phyloP scores from a whole-genome alignment of 2,888 invertebrate species.

The Acleris literana region DNA sequence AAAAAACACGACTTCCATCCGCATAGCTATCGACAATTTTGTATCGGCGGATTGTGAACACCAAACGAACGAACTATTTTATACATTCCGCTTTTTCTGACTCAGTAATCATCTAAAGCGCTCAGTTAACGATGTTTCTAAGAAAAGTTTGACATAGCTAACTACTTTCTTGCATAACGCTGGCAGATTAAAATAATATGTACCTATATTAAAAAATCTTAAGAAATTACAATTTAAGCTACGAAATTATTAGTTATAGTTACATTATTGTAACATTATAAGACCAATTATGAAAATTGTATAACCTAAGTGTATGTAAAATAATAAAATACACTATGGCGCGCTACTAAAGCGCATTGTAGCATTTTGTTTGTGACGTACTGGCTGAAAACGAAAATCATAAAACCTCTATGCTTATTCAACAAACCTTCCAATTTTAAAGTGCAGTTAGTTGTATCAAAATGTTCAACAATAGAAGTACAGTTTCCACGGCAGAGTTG shows the following conservation, averaged over 20 bases:
- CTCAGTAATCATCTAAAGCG: constrained; percentile 18
- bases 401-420: no score
- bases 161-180: neutral
- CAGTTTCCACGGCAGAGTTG: constrained; percentile 28
- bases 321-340: no score
- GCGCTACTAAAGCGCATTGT: no score
- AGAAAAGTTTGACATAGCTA: constrained; percentile 1
- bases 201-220: neutral
- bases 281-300: no score
- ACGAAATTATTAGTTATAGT: no score
- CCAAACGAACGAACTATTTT: constrained; percentile 25
- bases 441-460: constrained; percentile 40
- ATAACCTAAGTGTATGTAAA: no score
- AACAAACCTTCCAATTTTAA: constrained; percentile 10
- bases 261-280: no score
- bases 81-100: constrained; percentile 27
- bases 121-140: neutral
- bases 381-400: no score
- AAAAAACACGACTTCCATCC: constrained; percentile 64
- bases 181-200: neutral
- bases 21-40: constrained; percentile 51
- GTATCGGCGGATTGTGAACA: constrained; percentile 33
- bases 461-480: constrained; percentile 41
- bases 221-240: no score
- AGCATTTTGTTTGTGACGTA: no score